Percentiles rank a stretch among this genome's conserved stretches.
Evolutionary conservation across 92 coral and sea anemone genomes (phyloP).

Genomic region (Siderastrea radians): DNA sequence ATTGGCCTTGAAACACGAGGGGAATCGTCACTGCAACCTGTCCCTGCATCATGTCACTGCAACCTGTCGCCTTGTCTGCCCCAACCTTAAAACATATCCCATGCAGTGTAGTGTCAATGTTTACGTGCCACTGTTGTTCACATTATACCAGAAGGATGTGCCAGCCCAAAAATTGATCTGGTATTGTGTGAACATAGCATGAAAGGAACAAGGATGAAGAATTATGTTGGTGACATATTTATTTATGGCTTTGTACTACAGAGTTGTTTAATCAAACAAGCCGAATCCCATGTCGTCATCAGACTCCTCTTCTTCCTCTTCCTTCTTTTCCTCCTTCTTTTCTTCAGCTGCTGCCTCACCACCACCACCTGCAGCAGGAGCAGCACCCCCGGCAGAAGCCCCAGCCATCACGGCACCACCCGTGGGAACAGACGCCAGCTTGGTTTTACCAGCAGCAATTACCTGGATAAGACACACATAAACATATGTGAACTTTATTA

Average conservation of each 20-base stretch:
- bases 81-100: too few relatives aligned
- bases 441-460: constrained; percentile 87
- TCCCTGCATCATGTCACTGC: too few relatives aligned
- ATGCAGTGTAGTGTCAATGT: too few relatives aligned
- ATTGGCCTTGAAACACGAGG: too few relatives aligned
- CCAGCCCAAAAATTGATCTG: background rate
- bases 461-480: constrained; percentile 44
- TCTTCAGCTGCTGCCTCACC: constrained; percentile 79
- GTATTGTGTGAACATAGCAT: background rate
- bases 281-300: constrained; percentile 99
- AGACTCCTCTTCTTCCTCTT: constrained; percentile 85
- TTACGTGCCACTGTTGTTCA: too few relatives aligned
- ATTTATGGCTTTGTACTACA: background rate
- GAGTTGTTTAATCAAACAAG: constrained; percentile 86
- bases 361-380: constrained; percentile 62
- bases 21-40: too few relatives aligned
- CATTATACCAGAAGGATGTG: too few relatives aligned
- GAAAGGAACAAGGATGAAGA: background rate
- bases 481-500: background rate
- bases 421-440: constrained; percentile 93
- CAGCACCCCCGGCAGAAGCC: constrained; percentile 69
- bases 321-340: constrained; percentile 91
- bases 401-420: constrained; percentile 91
- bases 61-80: too few relatives aligned
- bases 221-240: constrained; percentile 13